Conservation (phyloP, 2,888 invertebrate species). For the Acanthosoma haemorrhoidale region DNA sequence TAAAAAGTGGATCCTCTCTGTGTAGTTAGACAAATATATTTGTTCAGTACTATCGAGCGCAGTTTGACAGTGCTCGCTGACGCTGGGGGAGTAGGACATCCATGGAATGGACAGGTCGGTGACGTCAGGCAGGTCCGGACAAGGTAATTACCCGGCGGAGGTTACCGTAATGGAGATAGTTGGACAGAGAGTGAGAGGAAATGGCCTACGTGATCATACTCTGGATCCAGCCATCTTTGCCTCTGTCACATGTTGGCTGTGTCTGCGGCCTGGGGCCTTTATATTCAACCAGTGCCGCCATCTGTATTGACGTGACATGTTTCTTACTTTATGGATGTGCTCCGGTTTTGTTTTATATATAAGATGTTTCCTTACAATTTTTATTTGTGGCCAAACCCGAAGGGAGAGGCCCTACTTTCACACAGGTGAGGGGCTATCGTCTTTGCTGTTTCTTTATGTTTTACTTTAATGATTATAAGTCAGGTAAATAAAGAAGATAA, state of each 20-base stretch:
- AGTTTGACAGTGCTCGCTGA: too few species aligned
- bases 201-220: conserved; percentile 14
- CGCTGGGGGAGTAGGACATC: neutral
- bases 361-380: too few species aligned
- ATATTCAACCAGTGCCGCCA: neutral
- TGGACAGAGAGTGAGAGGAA: neutral
- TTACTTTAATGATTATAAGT: too few species aligned
- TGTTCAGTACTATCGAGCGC: too few species aligned
- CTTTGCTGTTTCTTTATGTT: too few species aligned
- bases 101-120: neutral
- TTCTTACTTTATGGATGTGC: neutral
- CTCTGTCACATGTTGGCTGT: neutral
- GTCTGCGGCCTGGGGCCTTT: neutral
- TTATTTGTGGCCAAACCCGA: too few species aligned
- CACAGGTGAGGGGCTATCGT: too few species aligned
- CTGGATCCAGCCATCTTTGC: neutral
- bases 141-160: neutral
- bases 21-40: too few species aligned
- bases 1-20: too few species aligned
- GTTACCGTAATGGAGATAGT: conserved; percentile 10
- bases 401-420: too few species aligned
- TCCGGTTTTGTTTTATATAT: neutral
- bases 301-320: conserved; percentile 5
- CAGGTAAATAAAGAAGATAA: too few species aligned
- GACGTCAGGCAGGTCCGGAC: neutral